phyloP scores from a whole-genome alignment of 2,888 invertebrate genomes.

The Chromoteleia sp. region DNA sequence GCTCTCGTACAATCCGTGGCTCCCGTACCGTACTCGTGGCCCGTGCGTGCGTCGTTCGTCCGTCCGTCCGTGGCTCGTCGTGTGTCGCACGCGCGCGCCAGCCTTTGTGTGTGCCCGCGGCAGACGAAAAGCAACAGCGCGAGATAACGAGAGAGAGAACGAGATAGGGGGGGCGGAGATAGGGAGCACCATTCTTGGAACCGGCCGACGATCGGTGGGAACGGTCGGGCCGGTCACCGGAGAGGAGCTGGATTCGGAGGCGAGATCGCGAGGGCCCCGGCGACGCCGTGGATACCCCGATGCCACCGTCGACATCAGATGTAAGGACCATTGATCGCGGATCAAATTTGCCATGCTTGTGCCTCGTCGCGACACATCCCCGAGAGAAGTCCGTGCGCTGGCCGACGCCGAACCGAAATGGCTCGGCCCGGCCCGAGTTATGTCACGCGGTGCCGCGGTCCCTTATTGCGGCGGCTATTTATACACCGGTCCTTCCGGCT shows the following conservation, averaged over 20 bases:
- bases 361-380: too few species aligned
- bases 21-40: conserved; percentile 12
- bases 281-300: conserved; percentile 21
- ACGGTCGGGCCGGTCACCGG: conserved; percentile 9
- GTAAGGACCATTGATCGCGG: conserved; percentile 10
- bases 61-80: conserved; percentile 9
- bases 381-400: too few species aligned
- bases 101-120: conserved; percentile 1
- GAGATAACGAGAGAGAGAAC: too few species aligned
- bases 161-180: not conserved
- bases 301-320: conserved; percentile 27
- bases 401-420: conserved; percentile 3
- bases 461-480: conserved; percentile 25
- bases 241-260: conserved; percentile 22
- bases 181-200: not conserved
- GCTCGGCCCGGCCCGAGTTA: conserved; percentile 23
- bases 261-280: conserved; percentile 26
- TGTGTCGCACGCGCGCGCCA: conserved; percentile 12
- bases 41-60: conserved; percentile 23
- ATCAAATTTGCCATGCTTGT: too few species aligned
- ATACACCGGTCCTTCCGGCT: conserved; percentile 36
- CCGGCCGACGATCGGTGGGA: conserved; percentile 5
- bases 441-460: conserved; percentile 30
- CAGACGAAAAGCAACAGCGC: not conserved
- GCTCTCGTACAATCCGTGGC: conserved; percentile 1